A percentile compares a stretch with the other conserved stretches of the same genome.
phyloP scores from a whole-genome alignment of 2,113 vertebrate species.

The Oreochromis spilurus region DNA sequence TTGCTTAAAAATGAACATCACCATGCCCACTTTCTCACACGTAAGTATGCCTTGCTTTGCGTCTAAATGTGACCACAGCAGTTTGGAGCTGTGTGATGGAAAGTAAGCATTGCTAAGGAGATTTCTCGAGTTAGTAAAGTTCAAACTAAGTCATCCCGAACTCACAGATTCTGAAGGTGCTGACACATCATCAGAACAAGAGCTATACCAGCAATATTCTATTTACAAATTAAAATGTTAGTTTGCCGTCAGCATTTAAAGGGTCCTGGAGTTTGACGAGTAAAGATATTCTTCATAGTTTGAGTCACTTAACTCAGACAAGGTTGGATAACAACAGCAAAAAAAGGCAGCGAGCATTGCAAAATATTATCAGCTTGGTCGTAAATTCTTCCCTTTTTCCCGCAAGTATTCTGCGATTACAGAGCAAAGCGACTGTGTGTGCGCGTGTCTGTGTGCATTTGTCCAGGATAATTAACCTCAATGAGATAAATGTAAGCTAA shows the following conservation, averaged over 20 bases:
- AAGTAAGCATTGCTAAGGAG: not conserved
- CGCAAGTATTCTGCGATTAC: not conserved
- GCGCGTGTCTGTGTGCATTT: not conserved
- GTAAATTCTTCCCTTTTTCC: not conserved
- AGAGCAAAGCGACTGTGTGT: not conserved
- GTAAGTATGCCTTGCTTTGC: not conserved
- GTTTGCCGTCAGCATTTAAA: not conserved
- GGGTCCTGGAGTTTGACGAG: not conserved
- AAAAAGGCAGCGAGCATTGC: not conserved
- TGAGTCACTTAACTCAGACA: not conserved
- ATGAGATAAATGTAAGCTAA: conserved; percentile 1
- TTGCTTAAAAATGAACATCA: conserved; percentile 15
- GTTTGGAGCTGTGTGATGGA: not conserved
- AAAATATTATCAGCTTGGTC: not conserved
- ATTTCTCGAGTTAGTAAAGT: not conserved
- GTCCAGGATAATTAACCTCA: not conserved
- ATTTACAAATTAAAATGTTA: not conserved
- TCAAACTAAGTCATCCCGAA: not conserved
- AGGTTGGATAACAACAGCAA: not conserved
- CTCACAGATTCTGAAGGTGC: not conserved
- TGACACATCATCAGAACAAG: not conserved
- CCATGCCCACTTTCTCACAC: not conserved
- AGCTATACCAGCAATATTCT: not conserved
- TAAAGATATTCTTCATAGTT: not conserved
- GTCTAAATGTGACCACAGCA: not conserved